Conservation (phyloP, 2,113 vertebrate genomes). For the Crotalus viridis region DNA sequence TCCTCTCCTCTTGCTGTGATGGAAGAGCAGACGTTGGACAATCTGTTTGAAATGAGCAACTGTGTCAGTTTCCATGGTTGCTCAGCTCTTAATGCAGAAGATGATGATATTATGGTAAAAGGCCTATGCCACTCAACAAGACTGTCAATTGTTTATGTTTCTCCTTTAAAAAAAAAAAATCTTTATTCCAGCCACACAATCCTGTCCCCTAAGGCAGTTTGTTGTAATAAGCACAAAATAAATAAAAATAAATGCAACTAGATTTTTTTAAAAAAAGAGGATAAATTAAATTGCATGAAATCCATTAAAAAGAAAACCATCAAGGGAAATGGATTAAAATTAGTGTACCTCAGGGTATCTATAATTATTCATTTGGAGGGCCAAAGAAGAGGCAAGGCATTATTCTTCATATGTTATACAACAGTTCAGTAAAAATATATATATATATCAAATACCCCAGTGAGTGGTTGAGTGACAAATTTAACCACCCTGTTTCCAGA, state of each 20-base stretch:
- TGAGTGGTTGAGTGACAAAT: background rate
- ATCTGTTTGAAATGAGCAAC: slow-evolving; percentile 45
- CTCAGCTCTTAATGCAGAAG: background rate
- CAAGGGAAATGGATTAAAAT: background rate
- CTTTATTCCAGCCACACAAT: background rate
- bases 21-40: slow-evolving; percentile 40
- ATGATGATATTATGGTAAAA: background rate
- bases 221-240: background rate
- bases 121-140: slow-evolving; percentile 17
- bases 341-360: background rate
- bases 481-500: background rate
- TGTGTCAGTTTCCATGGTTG: slow-evolving; percentile 46
- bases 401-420: background rate
- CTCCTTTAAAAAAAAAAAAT: background rate
- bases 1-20: slow-evolving; percentile 21
- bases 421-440: background rate
- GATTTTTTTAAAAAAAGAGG: background rate
- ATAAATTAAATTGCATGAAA: background rate
- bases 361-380: background rate
- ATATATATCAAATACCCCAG: background rate
- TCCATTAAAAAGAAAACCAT: background rate
- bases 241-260: background rate
- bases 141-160: background rate
- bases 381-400: background rate
- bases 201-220: background rate